phyloP scores from a whole-genome alignment of 2,797 vertebrate species.

The Diplodus puntazzo region DNA sequence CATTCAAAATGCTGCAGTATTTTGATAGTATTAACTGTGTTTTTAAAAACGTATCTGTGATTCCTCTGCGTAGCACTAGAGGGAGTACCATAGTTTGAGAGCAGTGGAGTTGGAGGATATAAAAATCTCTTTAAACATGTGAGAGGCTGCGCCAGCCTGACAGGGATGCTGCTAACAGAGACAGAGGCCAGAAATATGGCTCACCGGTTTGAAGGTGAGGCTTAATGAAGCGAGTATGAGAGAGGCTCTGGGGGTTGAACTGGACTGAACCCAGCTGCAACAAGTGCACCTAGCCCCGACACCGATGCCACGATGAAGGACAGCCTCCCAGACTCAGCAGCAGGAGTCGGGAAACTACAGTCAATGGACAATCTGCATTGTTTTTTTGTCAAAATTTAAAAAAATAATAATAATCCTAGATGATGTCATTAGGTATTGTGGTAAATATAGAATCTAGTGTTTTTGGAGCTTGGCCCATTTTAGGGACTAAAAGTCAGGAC shows the following conservation, averaged over 20 bases:
- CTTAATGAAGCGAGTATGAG: not conserved
- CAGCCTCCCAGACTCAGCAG: not conserved
- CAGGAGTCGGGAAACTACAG: no score
- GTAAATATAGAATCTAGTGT: not conserved
- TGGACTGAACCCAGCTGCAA: not conserved
- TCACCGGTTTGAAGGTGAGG: conserved; percentile 1
- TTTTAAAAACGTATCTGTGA: no score
- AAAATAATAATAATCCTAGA: not conserved
- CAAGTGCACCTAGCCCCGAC: not conserved
- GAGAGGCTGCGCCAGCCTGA: not conserved
- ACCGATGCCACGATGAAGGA: not conserved
- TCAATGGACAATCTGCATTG: no score
- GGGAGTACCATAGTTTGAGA: no score
- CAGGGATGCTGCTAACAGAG: not conserved
- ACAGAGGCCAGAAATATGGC: not conserved
- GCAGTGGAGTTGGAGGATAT: no score
- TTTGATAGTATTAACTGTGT: no score
- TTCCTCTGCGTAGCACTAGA: no score
- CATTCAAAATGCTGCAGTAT: no score
- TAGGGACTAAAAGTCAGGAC: not conserved
- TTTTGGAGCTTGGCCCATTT: not conserved
- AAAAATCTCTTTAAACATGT: not conserved
- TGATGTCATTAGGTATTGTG: not conserved
- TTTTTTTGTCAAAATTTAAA: not conserved
- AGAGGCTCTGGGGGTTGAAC: not conserved